Evolutionary conservation across 1,140 invertebrate species (phyloP).

Genomic region (Aphelenchoides avenae): DNA sequence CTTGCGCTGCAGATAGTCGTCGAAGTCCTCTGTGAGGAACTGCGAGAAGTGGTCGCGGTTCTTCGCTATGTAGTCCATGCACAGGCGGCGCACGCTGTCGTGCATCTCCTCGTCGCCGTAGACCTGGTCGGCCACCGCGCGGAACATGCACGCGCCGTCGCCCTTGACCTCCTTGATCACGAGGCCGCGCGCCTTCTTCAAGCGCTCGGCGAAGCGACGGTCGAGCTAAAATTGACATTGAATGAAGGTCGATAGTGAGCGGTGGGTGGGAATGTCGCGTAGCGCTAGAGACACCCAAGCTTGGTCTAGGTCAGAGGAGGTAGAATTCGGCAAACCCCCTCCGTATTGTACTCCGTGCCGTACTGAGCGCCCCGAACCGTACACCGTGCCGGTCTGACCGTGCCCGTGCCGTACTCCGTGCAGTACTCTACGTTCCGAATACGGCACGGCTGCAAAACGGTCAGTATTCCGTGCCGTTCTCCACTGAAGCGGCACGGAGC

Average conservation of each 20-base stretch:
- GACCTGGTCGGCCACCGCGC: slow-evolving; percentile 80
- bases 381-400: too few relatives aligned
- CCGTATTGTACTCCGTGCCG: too few relatives aligned
- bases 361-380: too few relatives aligned
- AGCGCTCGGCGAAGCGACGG: slow-evolving; percentile 60
- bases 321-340: too few relatives aligned
- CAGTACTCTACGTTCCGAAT: too few relatives aligned
- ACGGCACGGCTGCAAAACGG: too few relatives aligned
- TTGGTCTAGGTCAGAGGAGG: too few relatives aligned
- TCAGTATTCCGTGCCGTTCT: too few relatives aligned
- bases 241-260: neutral
- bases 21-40: slow-evolving; percentile 87
- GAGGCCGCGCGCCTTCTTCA: slow-evolving; percentile 67
- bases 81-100: slow-evolving; percentile 74
- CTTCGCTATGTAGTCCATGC: slow-evolving; percentile 88
- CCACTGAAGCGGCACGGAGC: too few relatives aligned
- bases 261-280: too few relatives aligned
- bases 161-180: slow-evolving; percentile 81
- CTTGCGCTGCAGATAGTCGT: slow-evolving; percentile 73
- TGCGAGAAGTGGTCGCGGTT: slow-evolving; percentile 87
- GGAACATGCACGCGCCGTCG: slow-evolving; percentile 86
- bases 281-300: too few relatives aligned
- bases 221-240: slow-evolving; percentile 61
- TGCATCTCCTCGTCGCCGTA: slow-evolving; percentile 92
- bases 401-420: too few relatives aligned